These are phyloP conservation scores for Falcaria lacertinaria DNA, from an alignment of 2,888 invertebrate species.

Conservation along the genomic window DNA sequence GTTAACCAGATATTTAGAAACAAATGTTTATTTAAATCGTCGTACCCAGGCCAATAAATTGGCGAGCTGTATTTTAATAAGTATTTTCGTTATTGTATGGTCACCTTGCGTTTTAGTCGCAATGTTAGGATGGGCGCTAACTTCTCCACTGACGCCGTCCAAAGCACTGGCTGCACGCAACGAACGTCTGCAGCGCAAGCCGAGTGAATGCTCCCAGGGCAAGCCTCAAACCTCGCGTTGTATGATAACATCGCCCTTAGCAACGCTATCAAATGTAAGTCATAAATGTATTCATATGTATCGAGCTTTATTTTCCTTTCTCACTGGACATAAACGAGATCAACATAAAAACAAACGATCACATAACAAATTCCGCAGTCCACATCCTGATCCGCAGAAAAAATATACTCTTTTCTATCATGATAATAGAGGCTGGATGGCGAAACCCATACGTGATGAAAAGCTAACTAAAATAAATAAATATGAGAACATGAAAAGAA, in stretches of 20 bases:
- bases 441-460: slow-evolving; percentile 28
- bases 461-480: too few relatives aligned
- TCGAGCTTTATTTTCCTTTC: neutral
- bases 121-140: slow-evolving; percentile 32
- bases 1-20: neutral
- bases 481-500: slow-evolving; percentile 8
- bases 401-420: slow-evolving; percentile 33
- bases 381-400: slow-evolving; percentile 27
- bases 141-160: slow-evolving; percentile 27
- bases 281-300: neutral
- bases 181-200: neutral
- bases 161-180: neutral
- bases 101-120: slow-evolving; percentile 37
- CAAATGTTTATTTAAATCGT: slow-evolving; percentile 3
- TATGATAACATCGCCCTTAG: neutral
- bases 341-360: neutral
- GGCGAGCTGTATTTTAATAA: slow-evolving; percentile 27
- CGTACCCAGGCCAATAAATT: slow-evolving; percentile 7
- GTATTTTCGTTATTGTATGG: slow-evolving; percentile 35
- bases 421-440: slow-evolving; percentile 37
- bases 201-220: too few relatives aligned
- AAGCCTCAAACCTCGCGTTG: too few relatives aligned
- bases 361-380: neutral
- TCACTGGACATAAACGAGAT: neutral
- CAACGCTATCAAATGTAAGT: neutral